Evolutionary conservation across 2,113 vertebrate genomes (phyloP), one percentile per base, ranked within the genome.

Genomic region (Centropristis striata): DNA sequence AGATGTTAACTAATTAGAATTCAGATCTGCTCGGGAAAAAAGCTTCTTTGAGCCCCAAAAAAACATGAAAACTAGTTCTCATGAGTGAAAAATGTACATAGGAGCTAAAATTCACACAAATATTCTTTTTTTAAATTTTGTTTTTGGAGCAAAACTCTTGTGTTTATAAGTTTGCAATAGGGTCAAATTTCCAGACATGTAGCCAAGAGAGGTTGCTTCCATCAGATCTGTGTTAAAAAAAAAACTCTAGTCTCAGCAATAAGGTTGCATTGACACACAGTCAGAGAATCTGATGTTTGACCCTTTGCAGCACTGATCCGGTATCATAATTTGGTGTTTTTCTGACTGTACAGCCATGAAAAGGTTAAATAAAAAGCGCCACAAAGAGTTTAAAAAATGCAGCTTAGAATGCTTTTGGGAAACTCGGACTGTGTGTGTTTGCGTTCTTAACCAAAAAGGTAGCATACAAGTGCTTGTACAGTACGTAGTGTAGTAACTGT

Each of bases 361-460:
- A 68, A 50, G 14, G 46, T 21, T 2, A 41, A 51, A 25, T 6
- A 21, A 21, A 12, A 54, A 16, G 57, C 10, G 23, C 47, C 64
- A 81, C 63, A 77, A 23, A 76, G 58, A 66, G 71, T 65, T 47
- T 2, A 6, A 44, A 50, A 75, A 72, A 65, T 54, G 67, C 58
- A 74, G 78, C 57, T 66, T 28, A 6, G 32, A 54, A 78, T 46
- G 46, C 75, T 83, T 86, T 78, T 69, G 65, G 74, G 64, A 80
- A 88, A 83, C 44, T 61, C 25, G 55, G 81, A 80, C 74, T 80
- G 44, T 27, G 55, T 76, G 46, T 39, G 42, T 37, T 44, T 32
- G 15, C 32, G 51, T 66, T 76, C 73, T 69, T 25, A 83, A 88
- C 71, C 77, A 83, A 85, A 88, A 87, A 79, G 58, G 51, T 81